phyloP scores from a whole-genome alignment of 2,888 invertebrate species.

The Ophion slaviceki region DNA sequence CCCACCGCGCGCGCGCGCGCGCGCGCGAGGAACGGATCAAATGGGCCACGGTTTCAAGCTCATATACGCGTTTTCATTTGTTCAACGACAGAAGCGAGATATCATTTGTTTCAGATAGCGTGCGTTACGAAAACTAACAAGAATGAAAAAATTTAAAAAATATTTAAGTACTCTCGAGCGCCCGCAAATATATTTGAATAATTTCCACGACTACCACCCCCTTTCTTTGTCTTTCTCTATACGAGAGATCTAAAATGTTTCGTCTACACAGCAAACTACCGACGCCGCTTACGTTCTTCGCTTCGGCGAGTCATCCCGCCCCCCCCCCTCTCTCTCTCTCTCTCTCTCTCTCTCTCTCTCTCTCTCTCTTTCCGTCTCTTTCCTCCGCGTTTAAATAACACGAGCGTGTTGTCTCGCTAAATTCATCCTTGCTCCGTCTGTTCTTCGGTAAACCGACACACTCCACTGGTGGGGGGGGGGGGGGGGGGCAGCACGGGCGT shows the following conservation, averaged over 20 bases:
- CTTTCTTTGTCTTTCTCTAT: background rate
- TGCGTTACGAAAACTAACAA: background rate
- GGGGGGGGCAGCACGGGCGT: too few relatives aligned
- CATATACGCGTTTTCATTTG: too few relatives aligned
- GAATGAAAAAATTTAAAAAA: slow-evolving; percentile 5
- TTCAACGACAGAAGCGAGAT: too few relatives aligned
- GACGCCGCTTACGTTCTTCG: slow-evolving; percentile 50
- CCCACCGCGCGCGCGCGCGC: too few relatives aligned
- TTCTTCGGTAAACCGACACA: too few relatives aligned
- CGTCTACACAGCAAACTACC: slow-evolving; percentile 58
- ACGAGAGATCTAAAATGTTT: slow-evolving; percentile 58
- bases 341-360: slow-evolving; percentile 17
- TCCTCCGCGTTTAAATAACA: background rate
- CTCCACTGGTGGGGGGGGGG: too few relatives aligned
- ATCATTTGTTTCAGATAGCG: too few relatives aligned
- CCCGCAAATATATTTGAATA: slow-evolving; percentile 2
- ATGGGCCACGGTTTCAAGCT: too few relatives aligned
- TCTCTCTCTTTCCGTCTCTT: slow-evolving; percentile 13
- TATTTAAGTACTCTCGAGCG: slow-evolving; percentile 12
- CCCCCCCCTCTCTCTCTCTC: slow-evolving; percentile 17
- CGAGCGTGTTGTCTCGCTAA: too few relatives aligned
- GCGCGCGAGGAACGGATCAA: too few relatives aligned
- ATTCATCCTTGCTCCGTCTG: too few relatives aligned
- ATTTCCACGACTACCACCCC: slow-evolving; percentile 52
- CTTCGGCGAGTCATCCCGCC: background rate